phyloP scores from a whole-genome alignment of 2,888 invertebrate genomes.

The Conus canariensis region DNA sequence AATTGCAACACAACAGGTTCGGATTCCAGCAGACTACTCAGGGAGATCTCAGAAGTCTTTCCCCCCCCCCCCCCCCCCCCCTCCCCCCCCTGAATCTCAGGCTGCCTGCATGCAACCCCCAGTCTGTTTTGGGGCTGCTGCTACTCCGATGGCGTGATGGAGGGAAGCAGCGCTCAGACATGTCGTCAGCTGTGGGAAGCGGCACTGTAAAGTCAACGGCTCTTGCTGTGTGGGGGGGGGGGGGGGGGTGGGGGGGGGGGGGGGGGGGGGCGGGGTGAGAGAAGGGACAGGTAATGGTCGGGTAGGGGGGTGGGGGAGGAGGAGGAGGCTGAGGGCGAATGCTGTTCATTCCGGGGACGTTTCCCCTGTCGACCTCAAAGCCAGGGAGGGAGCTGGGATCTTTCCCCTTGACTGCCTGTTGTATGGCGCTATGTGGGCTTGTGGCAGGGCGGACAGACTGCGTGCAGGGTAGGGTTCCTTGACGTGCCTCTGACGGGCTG shows the following conservation, averaged over 20 bases:
- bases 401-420: slow-evolving; percentile 14
- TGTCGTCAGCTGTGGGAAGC: background rate
- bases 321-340: background rate
- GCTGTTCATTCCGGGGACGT: background rate
- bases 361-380: slow-evolving; percentile 6
- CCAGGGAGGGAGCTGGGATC: background rate
- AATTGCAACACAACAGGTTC: background rate
- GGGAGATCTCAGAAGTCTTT: too few relatives aligned
- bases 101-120: background rate
- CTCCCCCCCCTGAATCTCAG: too few relatives aligned
- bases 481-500: background rate
- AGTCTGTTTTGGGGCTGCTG: background rate
- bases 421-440: background rate
- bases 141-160: background rate
- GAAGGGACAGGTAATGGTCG: background rate
- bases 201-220: background rate
- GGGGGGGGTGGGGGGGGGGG: background rate
- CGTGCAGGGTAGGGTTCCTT: background rate
- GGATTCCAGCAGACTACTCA: background rate
- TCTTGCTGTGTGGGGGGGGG: background rate
- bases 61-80: background rate
- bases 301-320: background rate
- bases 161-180: background rate
- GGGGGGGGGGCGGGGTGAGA: background rate
- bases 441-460: background rate